phyloP scores from a whole-genome alignment of 2,888 invertebrate species.

The Peribatodes rhomboidaria region DNA sequence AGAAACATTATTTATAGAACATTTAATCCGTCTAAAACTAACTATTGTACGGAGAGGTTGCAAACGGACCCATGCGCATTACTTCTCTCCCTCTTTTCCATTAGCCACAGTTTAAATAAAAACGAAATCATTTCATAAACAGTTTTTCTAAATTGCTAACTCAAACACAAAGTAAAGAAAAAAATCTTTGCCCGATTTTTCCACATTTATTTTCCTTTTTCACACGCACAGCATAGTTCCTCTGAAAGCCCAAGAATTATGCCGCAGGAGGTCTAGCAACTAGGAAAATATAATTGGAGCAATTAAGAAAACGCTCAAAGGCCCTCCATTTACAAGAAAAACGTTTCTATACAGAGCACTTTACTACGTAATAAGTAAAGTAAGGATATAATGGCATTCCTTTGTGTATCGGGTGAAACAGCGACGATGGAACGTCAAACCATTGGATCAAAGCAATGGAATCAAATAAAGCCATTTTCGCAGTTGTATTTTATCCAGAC shows the following conservation, averaged over 20 bases:
- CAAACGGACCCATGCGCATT: no score
- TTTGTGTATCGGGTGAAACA: slow-evolving; percentile 19
- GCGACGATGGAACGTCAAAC: slow-evolving; percentile 22
- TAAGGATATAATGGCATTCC: slow-evolving; percentile 23
- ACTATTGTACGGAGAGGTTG: no score
- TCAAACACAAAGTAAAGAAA: background rate
- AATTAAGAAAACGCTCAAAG: slow-evolving; percentile 39
- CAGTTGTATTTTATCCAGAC: slow-evolving; percentile 36
- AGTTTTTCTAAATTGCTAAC: no score
- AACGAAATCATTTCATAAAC: no score
- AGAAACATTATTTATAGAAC: no score
- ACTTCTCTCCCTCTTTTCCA: no score
- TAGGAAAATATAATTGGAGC: slow-evolving; percentile 33
- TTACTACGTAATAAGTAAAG: slow-evolving; percentile 27
- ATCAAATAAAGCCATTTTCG: slow-evolving; percentile 47
- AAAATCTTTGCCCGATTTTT: background rate
- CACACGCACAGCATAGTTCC: background rate
- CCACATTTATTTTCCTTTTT: background rate
- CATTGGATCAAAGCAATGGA: slow-evolving; percentile 38
- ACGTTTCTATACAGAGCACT: slow-evolving; percentile 33
- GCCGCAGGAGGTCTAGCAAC: slow-evolving; percentile 27
- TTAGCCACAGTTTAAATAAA: no score
- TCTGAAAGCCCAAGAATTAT: slow-evolving; percentile 2
- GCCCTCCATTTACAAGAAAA: slow-evolving; percentile 37
- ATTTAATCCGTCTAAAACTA: no score